Conservation (phyloP, 2,888 invertebrate genomes). For the Aleiodes testaceus region DNA sequence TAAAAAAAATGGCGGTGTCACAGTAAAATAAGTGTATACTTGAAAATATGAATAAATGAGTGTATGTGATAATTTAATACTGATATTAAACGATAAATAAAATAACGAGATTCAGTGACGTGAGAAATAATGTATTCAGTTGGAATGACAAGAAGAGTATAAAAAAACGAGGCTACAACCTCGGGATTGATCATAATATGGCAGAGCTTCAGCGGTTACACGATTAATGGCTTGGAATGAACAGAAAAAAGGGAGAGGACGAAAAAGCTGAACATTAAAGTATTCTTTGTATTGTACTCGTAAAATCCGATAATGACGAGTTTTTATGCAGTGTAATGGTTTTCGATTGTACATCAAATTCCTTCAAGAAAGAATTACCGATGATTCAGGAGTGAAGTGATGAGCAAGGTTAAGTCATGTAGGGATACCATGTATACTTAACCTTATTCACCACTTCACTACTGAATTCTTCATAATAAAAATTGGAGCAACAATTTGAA, state of each 20-base stretch:
- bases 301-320: conserved; percentile 4
- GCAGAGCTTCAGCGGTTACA: conserved; percentile 5
- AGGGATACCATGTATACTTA: too few relatives aligned
- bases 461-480: neutral
- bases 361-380: conserved; percentile 13
- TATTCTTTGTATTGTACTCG: conserved; percentile 2
- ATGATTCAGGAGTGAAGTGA: too few relatives aligned
- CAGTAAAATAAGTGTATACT: neutral
- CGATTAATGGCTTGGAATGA: conserved; percentile 24
- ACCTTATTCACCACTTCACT: too few relatives aligned
- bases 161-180: neutral
- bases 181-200: conserved; percentile 26
- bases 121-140: conserved; percentile 8
- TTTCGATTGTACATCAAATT: neutral
- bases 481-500: conserved; percentile 38
- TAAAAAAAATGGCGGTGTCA: conserved; percentile 16
- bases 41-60: neutral
- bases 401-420: too few relatives aligned
- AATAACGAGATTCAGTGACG: conserved; percentile 15
- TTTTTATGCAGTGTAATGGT: neutral
- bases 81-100: neutral
- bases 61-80: conserved; percentile 13
- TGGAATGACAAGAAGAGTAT: conserved; percentile 19
- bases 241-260: conserved; percentile 35
- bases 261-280: conserved; percentile 10